Conservation (phyloP, 1,140 invertebrate genomes). For the Heliconius eleuchia region DNA sequence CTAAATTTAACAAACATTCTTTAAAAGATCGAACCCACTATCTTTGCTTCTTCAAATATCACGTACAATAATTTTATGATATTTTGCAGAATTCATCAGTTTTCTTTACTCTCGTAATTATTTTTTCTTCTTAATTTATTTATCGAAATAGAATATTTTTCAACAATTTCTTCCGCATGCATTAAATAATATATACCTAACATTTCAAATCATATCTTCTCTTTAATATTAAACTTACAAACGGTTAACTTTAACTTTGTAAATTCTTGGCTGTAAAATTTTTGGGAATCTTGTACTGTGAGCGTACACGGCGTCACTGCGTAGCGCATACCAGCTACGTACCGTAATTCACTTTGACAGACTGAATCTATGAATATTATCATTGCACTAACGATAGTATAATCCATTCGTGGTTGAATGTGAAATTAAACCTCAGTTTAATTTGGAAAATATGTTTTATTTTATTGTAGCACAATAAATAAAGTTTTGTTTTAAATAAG, state of each 20-base stretch:
- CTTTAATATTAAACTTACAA: background rate
- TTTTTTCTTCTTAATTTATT: too few species aligned
- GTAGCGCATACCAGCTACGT: slow-evolving; percentile 6
- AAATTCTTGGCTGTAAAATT: slow-evolving; percentile 1
- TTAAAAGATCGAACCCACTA: too few species aligned
- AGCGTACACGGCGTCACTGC: background rate
- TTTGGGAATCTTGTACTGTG: slow-evolving; percentile 2
- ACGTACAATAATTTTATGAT: too few species aligned
- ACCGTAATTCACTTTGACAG: slow-evolving; percentile 13
- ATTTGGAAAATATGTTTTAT: background rate
- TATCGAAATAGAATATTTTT: background rate
- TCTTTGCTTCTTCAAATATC: too few species aligned
- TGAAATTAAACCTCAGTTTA: background rate
- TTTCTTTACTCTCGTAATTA: too few species aligned
- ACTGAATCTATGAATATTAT: slow-evolving; percentile 14
- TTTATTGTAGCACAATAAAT: background rate
- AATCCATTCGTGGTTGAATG: background rate
- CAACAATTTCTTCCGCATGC: background rate
- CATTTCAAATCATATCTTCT: too few species aligned
- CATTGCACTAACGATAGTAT: background rate
- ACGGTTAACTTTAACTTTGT: background rate
- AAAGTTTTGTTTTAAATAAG: background rate
- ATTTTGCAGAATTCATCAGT: too few species aligned
- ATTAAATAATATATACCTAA: background rate
- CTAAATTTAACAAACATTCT: too few species aligned